Evolutionary conservation across 2,797 vertebrate species (phyloP).

Genomic region (Sandelia bainsii): DNA sequence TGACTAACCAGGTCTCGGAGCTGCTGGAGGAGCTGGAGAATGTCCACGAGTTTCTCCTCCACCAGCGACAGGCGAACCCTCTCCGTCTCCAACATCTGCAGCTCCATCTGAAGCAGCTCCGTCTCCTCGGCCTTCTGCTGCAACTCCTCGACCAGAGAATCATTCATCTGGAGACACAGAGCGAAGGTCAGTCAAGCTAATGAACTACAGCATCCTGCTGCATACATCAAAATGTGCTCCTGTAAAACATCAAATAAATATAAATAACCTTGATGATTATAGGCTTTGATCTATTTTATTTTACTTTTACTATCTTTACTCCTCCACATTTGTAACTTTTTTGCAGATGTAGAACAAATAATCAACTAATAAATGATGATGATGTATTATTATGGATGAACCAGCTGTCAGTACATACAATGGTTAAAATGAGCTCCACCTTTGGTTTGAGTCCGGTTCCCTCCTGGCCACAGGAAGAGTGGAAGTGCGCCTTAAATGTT

Average conservation of each 20-base stretch:
- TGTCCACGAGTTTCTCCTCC: constrained; percentile 94
- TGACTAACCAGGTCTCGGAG: constrained; percentile 90
- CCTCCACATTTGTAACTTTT: too few relatives aligned
- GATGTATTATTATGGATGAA: too few relatives aligned
- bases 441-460: too few relatives aligned
- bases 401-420: too few relatives aligned
- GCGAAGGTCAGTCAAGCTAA: not conserved
- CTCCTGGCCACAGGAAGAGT: too few relatives aligned
- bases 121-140: constrained; percentile 89
- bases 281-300: too few relatives aligned
- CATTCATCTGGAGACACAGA: constrained; percentile 82
- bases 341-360: too few relatives aligned
- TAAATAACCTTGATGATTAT: not conserved
- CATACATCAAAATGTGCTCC: not conserved
- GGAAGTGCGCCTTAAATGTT: too few relatives aligned
- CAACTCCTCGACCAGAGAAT: constrained; percentile 85
- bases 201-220: not conserved
- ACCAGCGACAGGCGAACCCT: constrained; percentile 87
- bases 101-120: constrained; percentile 88
- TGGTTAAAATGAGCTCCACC: too few relatives aligned
- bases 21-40: constrained; percentile 91
- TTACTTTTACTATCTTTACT: too few relatives aligned
- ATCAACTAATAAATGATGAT: too few relatives aligned
- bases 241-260: not conserved
- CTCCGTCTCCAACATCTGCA: constrained; percentile 94